Percentiles rank a stretch among this genome's conserved stretches.
Conservation (phyloP, 2,797 vertebrate genomes). For the Zalophus californianus region DNA sequence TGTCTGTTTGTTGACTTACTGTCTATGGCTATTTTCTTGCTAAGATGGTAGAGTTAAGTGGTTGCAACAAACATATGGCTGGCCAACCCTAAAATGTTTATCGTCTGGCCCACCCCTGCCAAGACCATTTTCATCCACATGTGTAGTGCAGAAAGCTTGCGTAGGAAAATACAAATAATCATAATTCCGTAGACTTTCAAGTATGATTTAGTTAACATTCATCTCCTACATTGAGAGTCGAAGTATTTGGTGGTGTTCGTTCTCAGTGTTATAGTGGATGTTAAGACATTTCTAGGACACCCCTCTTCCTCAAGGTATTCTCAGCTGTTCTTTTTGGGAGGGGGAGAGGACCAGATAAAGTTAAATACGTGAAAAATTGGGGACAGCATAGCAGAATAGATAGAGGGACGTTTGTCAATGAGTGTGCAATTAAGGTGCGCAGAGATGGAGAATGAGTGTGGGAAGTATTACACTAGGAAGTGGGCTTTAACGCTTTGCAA, state of each 20-base stretch:
- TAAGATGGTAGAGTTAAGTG: background rate
- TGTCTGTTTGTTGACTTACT: background rate
- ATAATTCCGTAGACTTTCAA: background rate
- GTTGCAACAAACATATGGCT: background rate
- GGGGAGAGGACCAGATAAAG: background rate
- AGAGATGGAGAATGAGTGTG: background rate
- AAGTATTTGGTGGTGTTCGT: background rate
- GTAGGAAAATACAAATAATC: background rate
- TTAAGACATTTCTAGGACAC: background rate
- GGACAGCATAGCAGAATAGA: background rate
- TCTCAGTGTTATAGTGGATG: background rate
- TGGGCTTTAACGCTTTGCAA: background rate
- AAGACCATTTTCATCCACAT: background rate
- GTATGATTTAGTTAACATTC: slow-evolving; percentile 9
- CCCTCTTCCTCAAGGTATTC: background rate
- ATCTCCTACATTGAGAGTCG: background rate
- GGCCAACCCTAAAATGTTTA: background rate
- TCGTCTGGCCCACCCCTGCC: background rate
- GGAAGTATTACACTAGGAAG: background rate
- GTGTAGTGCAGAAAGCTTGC: background rate
- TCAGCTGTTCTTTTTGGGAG: background rate
- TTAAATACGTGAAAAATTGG: background rate
- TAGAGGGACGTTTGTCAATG: background rate
- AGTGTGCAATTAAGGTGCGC: background rate
- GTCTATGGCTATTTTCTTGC: background rate